phyloP scores from a whole-genome alignment of 2,113 vertebrate species.

The Halichoerus grypus region DNA sequence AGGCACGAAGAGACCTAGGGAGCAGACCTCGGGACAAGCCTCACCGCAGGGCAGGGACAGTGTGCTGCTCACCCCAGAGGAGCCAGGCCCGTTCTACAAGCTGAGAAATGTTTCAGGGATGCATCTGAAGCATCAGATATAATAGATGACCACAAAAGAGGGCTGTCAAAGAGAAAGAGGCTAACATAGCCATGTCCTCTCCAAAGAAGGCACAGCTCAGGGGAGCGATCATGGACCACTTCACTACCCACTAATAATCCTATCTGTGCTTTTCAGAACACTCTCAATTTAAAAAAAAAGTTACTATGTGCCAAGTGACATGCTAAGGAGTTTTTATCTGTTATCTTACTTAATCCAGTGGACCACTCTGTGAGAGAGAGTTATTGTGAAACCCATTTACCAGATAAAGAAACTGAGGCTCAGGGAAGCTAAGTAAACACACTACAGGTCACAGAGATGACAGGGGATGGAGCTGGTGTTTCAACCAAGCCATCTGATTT shows the following conservation, averaged over 20 bases:
- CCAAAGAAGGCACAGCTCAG: neutral
- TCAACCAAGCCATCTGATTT: neutral
- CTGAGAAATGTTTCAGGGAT: fast-evolving
- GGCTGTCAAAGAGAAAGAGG: neutral
- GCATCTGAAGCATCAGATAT: neutral
- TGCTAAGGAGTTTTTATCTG: neutral
- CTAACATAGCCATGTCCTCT: neutral
- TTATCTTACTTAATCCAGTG: neutral
- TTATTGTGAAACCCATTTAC: neutral
- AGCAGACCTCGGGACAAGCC: neutral
- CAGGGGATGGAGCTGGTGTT: neutral
- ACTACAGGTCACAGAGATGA: neutral
- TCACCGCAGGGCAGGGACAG: fast-evolving
- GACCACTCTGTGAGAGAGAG: neutral
- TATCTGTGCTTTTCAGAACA: neutral
- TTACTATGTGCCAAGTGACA: neutral
- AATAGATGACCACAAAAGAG: neutral
- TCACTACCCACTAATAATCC: neutral
- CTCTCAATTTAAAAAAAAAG: neutral
- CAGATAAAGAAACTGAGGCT: neutral
- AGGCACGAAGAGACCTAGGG: neutral
- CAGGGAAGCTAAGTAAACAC: neutral
- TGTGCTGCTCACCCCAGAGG: neutral
- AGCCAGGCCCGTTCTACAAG: neutral
- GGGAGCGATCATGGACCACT: neutral